Base-by-base conservation (phyloP, 35 echinoderm and acorn worm species). In the Lytechinus variegatus region DNA sequence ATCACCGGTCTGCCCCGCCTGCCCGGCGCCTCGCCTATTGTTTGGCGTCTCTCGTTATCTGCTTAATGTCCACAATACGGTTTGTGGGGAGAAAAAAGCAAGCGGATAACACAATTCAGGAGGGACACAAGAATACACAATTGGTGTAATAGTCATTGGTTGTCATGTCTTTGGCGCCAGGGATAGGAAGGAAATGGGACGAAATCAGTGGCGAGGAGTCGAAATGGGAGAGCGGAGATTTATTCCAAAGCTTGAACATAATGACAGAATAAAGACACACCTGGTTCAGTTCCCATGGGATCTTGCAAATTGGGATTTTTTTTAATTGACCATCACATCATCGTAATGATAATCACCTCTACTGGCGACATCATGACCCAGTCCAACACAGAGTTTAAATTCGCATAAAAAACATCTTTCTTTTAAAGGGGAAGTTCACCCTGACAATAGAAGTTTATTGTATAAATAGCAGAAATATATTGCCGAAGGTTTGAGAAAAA, bases 1-100 rank as follows among this genome's bases (percentile, higher is more conserved):
- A 90, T 4, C 88, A 28, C 27, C 24, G 66, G 88, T 29, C 88
- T 90, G 88, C 88, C 88, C 88, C 88, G 88, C 88, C 88, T 90
- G 88, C 11, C 28, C 24, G 88, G 28, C 88, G 88, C 88, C 88
- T 52, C 88, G 88, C 11, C 29, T 90, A 90, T 90, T 90, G 88
- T 90, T 90, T 54, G 52, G 28, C 88, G 3, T 44, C 88, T 90
- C 28, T 52, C 52, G 88, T 90, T 90, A 90, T 90, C 88, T 52
- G 88, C 88, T 54, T 90, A 90, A 54, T 90, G 88, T 52, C 88
- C 88, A 90, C 88, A 90, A 14, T 90, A 21, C 88, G 52, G 11
- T 12, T 90, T 52, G 52, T 52, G 88, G 28, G 28, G 29, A 4
- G 52, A 90, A 90, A 90, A 52, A 51, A 90, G 28, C 66, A 90